Conservation (phyloP, 2,797 vertebrate species). For the Varecia variegata region DNA sequence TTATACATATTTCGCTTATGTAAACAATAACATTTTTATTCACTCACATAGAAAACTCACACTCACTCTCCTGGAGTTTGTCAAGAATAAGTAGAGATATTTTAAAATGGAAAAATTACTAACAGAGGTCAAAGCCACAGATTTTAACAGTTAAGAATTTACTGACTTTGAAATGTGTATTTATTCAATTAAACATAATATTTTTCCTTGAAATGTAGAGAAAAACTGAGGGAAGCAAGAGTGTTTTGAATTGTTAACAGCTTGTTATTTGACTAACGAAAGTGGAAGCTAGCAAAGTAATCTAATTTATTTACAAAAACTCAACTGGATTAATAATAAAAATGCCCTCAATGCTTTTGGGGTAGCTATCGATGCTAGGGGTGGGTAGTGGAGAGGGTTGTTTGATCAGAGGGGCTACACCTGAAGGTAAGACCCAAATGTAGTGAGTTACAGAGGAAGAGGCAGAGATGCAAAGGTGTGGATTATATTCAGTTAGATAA, state of each 20-base stretch:
- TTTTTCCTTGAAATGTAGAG: background rate
- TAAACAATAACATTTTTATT: conserved; percentile 11
- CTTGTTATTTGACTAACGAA: background rate
- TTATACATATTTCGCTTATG: background rate
- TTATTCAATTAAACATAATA: background rate
- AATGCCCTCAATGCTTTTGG: background rate
- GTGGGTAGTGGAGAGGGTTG: no score
- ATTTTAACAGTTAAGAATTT: background rate
- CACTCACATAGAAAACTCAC: background rate
- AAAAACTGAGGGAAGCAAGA: background rate
- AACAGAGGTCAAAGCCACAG: background rate
- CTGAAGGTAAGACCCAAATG: background rate
- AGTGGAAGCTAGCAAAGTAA: background rate
- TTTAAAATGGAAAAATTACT: conserved; percentile 8
- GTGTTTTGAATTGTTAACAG: background rate
- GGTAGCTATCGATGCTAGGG: background rate
- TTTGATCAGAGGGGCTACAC: background rate
- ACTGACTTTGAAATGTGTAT: background rate
- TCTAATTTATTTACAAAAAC: background rate
- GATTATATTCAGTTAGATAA: background rate
- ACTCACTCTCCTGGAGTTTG: background rate
- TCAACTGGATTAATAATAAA: background rate
- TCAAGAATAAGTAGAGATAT: background rate
- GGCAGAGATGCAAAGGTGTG: background rate
- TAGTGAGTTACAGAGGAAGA: background rate